phyloP scores from a whole-genome alignment of 2,797 vertebrate species.

The Microctenopoma steveboyesi region DNA sequence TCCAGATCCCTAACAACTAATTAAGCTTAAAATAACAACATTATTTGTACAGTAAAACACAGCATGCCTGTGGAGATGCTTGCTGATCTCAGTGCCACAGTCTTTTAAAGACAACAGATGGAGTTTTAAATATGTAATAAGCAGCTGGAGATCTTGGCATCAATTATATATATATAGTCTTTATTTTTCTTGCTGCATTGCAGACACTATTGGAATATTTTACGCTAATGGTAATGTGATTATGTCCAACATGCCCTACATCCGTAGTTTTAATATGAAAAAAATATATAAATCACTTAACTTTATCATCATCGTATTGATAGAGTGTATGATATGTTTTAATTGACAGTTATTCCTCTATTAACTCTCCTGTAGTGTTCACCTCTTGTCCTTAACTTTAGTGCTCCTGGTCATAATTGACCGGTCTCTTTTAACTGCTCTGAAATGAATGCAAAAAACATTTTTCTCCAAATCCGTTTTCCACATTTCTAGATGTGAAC shows the following conservation, averaged over 20 bases:
- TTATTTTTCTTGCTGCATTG: conserved; percentile 23
- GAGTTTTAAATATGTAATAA: conserved; percentile 53
- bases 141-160: conserved; percentile 29
- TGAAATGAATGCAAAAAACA: no score
- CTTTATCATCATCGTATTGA: no score
- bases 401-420: no score
- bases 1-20: conserved; percentile 15
- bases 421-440: no score
- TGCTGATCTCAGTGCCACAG: conserved; percentile 28
- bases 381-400: no score
- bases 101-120: conserved; percentile 44
- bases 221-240: not conserved
- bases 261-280: not conserved
- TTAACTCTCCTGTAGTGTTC: no score
- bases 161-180: conserved; percentile 35
- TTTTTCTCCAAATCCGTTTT: no score
- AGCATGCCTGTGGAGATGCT: conserved; percentile 8
- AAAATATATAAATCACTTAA: no score
- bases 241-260: not conserved
- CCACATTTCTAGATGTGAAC: no score
- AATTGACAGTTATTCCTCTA: not conserved
- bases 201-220: not conserved
- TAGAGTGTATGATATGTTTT: not conserved
- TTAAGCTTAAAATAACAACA: conserved; percentile 40
- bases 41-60: conserved; percentile 39